A percentile compares a stretch with the other conserved stretches of the same genome.
phyloP scores from a whole-genome alignment of 2,797 vertebrate species.

The Sarcoramphus papa region DNA sequence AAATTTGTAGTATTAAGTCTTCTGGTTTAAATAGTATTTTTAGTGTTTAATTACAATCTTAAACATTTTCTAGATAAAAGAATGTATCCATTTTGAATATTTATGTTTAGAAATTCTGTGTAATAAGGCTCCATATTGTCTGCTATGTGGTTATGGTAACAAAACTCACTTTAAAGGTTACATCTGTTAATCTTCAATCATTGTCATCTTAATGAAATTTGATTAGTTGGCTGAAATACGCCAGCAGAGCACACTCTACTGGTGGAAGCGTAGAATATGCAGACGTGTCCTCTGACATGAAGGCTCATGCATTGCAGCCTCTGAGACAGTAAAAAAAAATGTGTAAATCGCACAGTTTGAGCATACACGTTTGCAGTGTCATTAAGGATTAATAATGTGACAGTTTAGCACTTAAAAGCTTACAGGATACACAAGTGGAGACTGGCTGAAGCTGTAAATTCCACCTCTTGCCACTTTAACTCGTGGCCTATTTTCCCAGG shows the following conservation, averaged over 20 bases:
- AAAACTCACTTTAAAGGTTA: neutral
- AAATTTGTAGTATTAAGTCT: neutral
- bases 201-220: neutral
- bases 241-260: neutral
- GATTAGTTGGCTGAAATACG: fast-evolving
- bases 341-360: fast-evolving
- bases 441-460: neutral
- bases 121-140: neutral
- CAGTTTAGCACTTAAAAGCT: neutral
- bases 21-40: neutral
- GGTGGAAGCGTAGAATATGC: neutral
- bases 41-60: neutral
- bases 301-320: neutral
- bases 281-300: neutral
- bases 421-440: neutral
- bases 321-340: fast-evolving
- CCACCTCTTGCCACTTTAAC: neutral
- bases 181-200: neutral
- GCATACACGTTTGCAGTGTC: neutral
- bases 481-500: neutral
- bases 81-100: neutral
- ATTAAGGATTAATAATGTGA: neutral
- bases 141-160: neutral
- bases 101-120: neutral
- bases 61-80: neutral